Conservation (phyloP, 2,113 vertebrate genomes). For the Mirounga angustirostris region DNA sequence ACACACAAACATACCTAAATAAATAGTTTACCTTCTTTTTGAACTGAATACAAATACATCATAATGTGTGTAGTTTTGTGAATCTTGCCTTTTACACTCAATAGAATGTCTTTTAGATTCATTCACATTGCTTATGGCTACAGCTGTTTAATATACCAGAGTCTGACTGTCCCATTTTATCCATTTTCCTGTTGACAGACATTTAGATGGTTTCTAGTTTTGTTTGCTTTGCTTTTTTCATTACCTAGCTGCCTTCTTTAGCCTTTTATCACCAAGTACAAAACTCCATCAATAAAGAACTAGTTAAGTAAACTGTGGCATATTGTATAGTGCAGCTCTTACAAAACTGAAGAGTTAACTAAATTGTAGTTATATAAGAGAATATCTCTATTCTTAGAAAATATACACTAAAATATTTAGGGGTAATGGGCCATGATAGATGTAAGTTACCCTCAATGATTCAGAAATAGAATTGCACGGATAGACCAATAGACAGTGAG, state of each 20-base stretch:
- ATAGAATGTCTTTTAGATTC: not conserved
- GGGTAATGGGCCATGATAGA: not conserved
- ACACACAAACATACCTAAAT: not conserved
- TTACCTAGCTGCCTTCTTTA: constrained; percentile 5
- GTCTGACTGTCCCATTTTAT: not conserved
- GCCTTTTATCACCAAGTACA: constrained; percentile 4
- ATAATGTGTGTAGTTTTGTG: not conserved
- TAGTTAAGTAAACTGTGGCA: not conserved
- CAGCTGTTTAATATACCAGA: not conserved
- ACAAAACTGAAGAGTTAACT: not conserved
- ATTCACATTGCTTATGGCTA: not conserved
- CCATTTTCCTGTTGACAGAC: not conserved
- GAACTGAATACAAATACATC: not conserved
- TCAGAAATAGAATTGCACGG: not conserved
- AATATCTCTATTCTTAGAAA: not conserved
- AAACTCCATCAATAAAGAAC: not conserved
- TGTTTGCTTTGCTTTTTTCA: not conserved
- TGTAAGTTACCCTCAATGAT: not conserved
- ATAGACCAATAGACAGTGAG: not conserved
- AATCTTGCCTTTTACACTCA: not conserved
- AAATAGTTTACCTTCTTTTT: not conserved
- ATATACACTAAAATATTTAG: not conserved
- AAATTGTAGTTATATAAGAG: not conserved
- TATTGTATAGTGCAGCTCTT: not conserved
- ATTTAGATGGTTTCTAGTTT: not conserved